Evolutionary conservation across 2,888 invertebrate genomes (phyloP).

Genomic region (Blera fallax): DNA sequence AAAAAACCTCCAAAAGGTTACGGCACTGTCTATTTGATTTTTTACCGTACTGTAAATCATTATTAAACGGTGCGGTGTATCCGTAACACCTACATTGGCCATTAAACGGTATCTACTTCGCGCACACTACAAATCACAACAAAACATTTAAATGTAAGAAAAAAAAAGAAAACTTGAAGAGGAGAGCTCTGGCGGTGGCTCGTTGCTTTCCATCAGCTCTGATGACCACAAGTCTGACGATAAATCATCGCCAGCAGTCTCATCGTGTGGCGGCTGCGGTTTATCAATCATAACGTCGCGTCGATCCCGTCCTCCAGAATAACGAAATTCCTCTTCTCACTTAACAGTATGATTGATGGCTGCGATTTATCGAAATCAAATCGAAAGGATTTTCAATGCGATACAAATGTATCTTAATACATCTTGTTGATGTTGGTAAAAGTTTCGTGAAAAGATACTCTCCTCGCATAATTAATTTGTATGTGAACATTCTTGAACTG

Average conservation of each 20-base stretch:
- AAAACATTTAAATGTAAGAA: constrained; percentile 46
- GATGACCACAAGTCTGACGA: constrained; percentile 58
- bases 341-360: constrained; percentile 75
- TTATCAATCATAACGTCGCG: constrained; percentile 73
- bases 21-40: constrained; percentile 16
- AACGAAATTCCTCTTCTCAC: constrained; percentile 74
- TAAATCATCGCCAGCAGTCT: constrained; percentile 64
- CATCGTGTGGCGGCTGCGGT: constrained; percentile 69
- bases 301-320: constrained; percentile 70
- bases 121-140: constrained; percentile 60
- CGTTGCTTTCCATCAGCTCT: constrained; percentile 59
- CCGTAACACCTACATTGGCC: constrained; percentile 56
- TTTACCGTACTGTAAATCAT: constrained; percentile 51
- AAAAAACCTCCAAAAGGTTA: not conserved
- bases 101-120: constrained; percentile 53
- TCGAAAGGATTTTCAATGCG: constrained; percentile 70
- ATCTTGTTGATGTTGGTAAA: constrained; percentile 71
- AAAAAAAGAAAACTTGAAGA: no score
- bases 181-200: constrained; percentile 9
- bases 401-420: constrained; percentile 71
- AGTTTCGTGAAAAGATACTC: constrained; percentile 61
- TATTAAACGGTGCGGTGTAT: constrained; percentile 45
- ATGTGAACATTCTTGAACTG: constrained; percentile 72
- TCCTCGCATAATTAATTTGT: constrained; percentile 68
- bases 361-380: constrained; percentile 74